Conservation (phyloP, 2,888 invertebrate species). For the Neoscelio sp. region DNA sequence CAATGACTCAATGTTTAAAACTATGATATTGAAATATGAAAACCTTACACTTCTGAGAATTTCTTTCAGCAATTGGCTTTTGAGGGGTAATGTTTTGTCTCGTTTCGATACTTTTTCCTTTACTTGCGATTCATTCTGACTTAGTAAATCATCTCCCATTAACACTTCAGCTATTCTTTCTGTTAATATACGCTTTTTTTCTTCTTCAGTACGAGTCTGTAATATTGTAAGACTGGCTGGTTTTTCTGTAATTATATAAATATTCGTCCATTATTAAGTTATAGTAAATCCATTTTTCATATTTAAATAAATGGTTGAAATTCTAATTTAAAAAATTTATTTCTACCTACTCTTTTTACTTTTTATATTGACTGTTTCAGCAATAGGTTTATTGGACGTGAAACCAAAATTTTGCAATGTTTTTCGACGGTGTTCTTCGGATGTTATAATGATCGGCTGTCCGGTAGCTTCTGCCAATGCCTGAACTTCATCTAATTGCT, state of each 20-base stretch:
- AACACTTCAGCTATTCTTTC: conserved; percentile 83
- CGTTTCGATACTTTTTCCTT: background rate
- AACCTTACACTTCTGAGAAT: conserved; percentile 73
- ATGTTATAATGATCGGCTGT: conserved; percentile 66
- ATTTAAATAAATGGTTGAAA: conserved; percentile 2
- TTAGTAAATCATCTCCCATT: conserved; percentile 78
- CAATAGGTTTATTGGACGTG: conserved; percentile 72
- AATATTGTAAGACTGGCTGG: conserved; percentile 75
- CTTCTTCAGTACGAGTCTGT: conserved; percentile 79
- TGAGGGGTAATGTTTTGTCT: conserved; percentile 55
- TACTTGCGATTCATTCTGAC: conserved; percentile 68
- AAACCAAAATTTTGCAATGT: conserved; percentile 80
- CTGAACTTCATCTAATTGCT: conserved; percentile 77
- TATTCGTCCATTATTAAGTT: too few relatives aligned
- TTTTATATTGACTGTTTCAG: conserved; percentile 50
- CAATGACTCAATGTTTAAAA: too few relatives aligned
- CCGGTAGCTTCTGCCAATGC: conserved; percentile 70
- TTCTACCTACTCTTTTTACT: conserved; percentile 71
- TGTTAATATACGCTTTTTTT: conserved; percentile 81
- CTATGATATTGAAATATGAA: conserved; percentile 13
- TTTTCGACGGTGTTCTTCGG: conserved; percentile 69
- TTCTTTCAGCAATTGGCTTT: conserved; percentile 73
- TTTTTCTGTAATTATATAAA: conserved; percentile 70
- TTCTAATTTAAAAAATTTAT: conserved; percentile 21
- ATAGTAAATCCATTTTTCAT: too few relatives aligned